Conservation (phyloP, 2,888 invertebrate species). For the Phengaris arion region DNA sequence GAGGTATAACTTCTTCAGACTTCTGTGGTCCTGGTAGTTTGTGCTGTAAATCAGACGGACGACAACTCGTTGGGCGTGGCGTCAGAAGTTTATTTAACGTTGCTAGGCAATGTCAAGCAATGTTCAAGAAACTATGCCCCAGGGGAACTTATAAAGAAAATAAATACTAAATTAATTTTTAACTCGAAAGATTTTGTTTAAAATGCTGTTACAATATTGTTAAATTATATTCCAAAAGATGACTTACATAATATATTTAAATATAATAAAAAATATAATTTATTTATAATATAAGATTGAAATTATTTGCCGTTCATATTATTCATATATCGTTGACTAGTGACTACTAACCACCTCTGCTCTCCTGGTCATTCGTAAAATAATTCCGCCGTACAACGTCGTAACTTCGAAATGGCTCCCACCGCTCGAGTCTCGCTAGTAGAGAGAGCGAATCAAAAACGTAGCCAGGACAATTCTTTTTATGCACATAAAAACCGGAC, state of each 20-base stretch:
- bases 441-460: neutral
- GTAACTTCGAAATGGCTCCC: neutral
- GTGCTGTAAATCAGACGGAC: slow-evolving; percentile 9
- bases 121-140: neutral
- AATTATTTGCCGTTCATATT: too few relatives aligned
- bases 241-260: too few relatives aligned
- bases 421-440: neutral
- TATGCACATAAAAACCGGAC: too few relatives aligned
- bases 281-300: too few relatives aligned
- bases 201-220: too few relatives aligned
- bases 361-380: slow-evolving; percentile 5
- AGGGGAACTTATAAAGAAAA: neutral
- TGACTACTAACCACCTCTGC: neutral
- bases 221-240: too few relatives aligned
- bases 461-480: too few relatives aligned
- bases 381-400: slow-evolving; percentile 2
- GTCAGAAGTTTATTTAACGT: neutral
- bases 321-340: neutral
- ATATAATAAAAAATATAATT: too few relatives aligned
- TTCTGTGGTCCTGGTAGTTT: slow-evolving; percentile 1
- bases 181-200: too few relatives aligned
- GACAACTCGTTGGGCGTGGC: slow-evolving; percentile 12
- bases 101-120: neutral
- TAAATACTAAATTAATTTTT: neutral
- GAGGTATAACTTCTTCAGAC: neutral